Evolutionary conservation across 2,888 invertebrate genomes (phyloP).

Genomic region (Rhyacophila evoluta): DNA sequence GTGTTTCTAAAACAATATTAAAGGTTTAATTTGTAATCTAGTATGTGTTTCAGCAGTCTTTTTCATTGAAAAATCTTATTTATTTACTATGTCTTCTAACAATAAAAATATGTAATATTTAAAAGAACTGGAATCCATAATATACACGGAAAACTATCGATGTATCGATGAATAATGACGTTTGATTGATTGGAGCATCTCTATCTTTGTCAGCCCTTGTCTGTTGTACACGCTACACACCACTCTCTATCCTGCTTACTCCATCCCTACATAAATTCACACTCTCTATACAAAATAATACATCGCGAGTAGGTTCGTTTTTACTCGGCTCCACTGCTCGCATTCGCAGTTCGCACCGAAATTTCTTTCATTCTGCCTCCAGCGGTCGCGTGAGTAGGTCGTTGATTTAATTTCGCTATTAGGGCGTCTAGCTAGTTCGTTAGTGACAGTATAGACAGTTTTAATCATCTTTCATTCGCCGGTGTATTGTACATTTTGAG

Average conservation of each 20-base stretch:
- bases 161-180: no score
- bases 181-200: no score
- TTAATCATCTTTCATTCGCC: constrained; percentile 1
- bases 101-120: no score
- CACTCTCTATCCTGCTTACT: not conserved
- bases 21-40: no score
- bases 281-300: not conserved
- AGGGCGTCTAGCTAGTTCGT: constrained; percentile 44
- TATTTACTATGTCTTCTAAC: no score
- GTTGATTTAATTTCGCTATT: constrained; percentile 34
- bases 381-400: constrained; percentile 31
- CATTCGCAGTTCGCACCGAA: constrained; percentile 20
- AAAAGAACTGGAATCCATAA: no score
- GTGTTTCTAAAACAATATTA: no score
- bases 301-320: not conserved
- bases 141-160: no score
- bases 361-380: constrained; percentile 42
- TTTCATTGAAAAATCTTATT: no score
- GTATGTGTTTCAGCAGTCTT: no score
- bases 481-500: not conserved
- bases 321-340: not conserved
- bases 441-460: constrained; percentile 28
- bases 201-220: no score
- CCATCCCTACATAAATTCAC: not conserved
- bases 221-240: not conserved